Evolutionary conservation across 2,113 vertebrate genomes (phyloP).

Genomic region (Nanorana parkeri): DNA sequence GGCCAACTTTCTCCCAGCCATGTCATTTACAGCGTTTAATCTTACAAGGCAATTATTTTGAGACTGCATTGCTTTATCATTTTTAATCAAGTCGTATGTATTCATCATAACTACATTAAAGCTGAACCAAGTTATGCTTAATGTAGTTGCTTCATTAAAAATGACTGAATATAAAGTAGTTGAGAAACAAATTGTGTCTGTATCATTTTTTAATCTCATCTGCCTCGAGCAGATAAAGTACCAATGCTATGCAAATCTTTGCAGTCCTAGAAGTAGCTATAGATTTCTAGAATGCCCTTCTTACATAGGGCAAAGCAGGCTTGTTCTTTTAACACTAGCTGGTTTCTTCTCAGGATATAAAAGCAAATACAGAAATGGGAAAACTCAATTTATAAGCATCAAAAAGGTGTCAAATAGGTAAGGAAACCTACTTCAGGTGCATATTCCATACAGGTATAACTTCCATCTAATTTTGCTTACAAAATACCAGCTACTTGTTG

Average conservation of each 20-base stretch:
- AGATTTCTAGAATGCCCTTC: constrained; percentile 57
- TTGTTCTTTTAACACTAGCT: constrained; percentile 3
- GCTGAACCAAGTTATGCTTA: constrained; percentile 66
- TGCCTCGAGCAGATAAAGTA: constrained; percentile 63
- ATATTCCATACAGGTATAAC: no score
- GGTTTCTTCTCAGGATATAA: no score
- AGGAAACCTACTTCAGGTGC: no score
- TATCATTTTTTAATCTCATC: constrained; percentile 66
- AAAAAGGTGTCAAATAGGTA: no score
- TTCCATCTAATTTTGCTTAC: no score
- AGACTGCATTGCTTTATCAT: constrained; percentile 64
- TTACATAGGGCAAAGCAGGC: constrained; percentile 45
- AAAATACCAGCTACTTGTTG: no score
- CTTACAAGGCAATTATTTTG: constrained; percentile 56
- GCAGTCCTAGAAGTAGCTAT: constrained; percentile 59
- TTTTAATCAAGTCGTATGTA: constrained; percentile 72
- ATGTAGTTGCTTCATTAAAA: constrained; percentile 74
- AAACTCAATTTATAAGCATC: no score
- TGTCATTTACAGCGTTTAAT: constrained; percentile 54
- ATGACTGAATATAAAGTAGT: constrained; percentile 70
- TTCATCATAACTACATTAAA: constrained; percentile 70
- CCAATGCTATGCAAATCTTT: constrained; percentile 62
- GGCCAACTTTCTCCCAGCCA: constrained; percentile 49
- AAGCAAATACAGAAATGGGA: no score
- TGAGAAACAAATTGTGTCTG: constrained; percentile 68